Base-by-base conservation (phyloP, 2,888 invertebrate species). In the Harmothoe impar region DNA sequence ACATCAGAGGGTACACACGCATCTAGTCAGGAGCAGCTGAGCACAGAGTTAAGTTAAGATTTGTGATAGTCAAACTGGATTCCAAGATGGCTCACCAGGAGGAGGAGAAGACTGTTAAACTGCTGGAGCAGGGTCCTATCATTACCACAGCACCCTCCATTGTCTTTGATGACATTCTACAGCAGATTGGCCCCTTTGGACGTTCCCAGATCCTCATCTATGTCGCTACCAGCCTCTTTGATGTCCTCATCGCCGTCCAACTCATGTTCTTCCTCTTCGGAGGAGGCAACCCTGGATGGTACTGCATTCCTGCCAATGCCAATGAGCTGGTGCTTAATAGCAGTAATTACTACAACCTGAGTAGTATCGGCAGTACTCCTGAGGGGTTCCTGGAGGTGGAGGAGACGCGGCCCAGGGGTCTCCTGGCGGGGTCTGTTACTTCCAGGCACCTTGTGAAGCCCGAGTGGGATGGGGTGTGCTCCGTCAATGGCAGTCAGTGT, bases 201-300 rank as follows among this genome's bases (percentile, higher is more conserved):
- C 20, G 35, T 3, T 23, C 84, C 20, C 84, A 84, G 25, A 23
- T 35, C 43, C 0, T 17, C 3, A 29, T 43, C 43, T 51, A n/a
- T 35, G 0, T 84, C 84, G 1, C 33, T 0, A 51, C 84, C 43
- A 84, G 84, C 25, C 35, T 33, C 43, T 84, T 84, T 43, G 84
- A 84, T 29, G 17, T 84, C n/a, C 35, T 29, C 51, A 35, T 84
- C 5, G 84, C 84, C 29, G 0, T 7, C 43, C 23, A 23, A 25
- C 43, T 84, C n/a, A 35, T 84, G 84, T 84, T 84, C 43, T 84
- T 84, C 84, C 25, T 84, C 33, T 84, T 51, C 25, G 84, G 84
- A 35, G 84, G 84, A 15, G 35, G 23, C 23, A 84, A 84, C 25
- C 84, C 84, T 25, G 84, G 84, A 1, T 84, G 35, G 43, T 84